Conservation (phyloP, 2,888 invertebrate species). For the Scelioninae gen. 1 region DNA sequence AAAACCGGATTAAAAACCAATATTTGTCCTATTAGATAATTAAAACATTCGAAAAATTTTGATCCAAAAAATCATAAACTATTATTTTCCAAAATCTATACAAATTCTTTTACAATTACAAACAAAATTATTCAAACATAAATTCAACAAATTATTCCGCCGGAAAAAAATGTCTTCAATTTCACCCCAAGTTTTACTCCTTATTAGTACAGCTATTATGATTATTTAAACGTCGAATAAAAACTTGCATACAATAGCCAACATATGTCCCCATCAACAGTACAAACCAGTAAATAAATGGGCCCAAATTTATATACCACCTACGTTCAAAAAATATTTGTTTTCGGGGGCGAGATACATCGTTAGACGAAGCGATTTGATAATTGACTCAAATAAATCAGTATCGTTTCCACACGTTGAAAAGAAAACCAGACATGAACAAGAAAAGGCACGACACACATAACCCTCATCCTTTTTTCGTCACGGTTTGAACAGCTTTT, state of each 20-base stretch:
- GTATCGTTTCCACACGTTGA: conserved; percentile 31
- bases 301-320: conserved; percentile 51
- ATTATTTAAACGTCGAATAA: conserved; percentile 19
- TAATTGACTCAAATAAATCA: conserved; percentile 68
- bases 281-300: conserved; percentile 49
- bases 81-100: no score
- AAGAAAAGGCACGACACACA: conserved; percentile 60
- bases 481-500: conserved; percentile 77
- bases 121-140: no score
- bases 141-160: no score
- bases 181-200: background rate
- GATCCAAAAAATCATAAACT: no score
- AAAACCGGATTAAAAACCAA: no score
- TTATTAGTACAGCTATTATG: conserved; percentile 3
- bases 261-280: conserved; percentile 33
- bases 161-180: no score
- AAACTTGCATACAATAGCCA: conserved; percentile 16
- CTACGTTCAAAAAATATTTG: conserved; percentile 43
- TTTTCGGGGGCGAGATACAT: conserved; percentile 41
- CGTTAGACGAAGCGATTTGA: conserved; percentile 34
- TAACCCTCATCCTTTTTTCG: conserved; percentile 74
- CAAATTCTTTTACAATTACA: no score
- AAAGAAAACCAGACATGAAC: conserved; percentile 59
- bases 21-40: no score
- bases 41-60: no score